Conservation (phyloP, 2,888 invertebrate species). For the Stenolophus ochropezus region DNA sequence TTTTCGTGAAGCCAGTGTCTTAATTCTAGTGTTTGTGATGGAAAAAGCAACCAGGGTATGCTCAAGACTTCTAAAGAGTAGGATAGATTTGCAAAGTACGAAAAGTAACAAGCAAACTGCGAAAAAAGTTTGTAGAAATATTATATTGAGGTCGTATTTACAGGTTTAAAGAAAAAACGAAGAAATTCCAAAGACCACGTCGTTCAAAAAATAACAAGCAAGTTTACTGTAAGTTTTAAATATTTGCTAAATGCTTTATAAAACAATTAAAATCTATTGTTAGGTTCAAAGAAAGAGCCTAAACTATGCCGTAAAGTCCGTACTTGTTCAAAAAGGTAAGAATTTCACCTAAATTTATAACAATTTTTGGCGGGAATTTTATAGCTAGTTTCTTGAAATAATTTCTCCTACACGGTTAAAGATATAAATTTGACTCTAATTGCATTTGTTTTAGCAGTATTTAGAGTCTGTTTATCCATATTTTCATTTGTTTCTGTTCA, state of each 20-base stretch:
- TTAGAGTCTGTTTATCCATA: too few species aligned
- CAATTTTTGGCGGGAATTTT: too few species aligned
- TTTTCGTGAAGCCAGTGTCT: too few species aligned
- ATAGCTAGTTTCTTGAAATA: too few species aligned
- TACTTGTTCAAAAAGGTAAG: background rate
- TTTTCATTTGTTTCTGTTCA: too few species aligned
- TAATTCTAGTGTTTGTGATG: too few species aligned
- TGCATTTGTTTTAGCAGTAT: too few species aligned
- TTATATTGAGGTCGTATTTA: too few species aligned
- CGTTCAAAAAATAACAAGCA: slow-evolving; percentile 19
- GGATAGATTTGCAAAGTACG: background rate
- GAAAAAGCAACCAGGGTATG: too few species aligned
- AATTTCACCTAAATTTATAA: too few species aligned
- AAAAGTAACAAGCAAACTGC: background rate
- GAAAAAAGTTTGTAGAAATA: background rate
- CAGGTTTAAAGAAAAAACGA: background rate
- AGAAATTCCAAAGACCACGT: background rate
- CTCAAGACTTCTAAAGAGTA: background rate
- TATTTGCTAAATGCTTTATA: background rate
- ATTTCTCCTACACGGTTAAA: too few species aligned
- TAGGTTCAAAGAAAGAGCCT: background rate
- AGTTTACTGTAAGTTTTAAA: slow-evolving; percentile 18
- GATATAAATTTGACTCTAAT: too few species aligned
- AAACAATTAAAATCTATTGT: background rate
- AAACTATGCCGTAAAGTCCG: background rate